These are phyloP conservation scores for Rhynchomys soricoides DNA, from an alignment of 2,113 vertebrate genomes.

Conservation along the genomic window DNA sequence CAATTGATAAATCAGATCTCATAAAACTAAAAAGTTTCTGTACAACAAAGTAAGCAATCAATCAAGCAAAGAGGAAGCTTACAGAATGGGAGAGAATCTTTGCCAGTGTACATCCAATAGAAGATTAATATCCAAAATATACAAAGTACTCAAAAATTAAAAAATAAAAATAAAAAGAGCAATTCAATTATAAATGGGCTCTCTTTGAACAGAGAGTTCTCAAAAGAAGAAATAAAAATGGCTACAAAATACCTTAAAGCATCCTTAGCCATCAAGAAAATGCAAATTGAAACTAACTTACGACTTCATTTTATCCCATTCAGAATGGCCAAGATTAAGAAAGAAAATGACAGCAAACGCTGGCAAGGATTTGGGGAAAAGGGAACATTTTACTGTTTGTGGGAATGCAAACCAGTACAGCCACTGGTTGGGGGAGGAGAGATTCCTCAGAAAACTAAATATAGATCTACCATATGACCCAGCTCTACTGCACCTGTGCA, in stretches of 20 bases:
- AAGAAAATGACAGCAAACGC: not conserved
- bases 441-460: not conserved
- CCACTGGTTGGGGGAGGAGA: not conserved
- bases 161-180: not conserved
- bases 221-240: not conserved
- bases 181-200: not conserved
- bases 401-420: not conserved
- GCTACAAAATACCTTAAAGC: not conserved
- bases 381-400: not conserved
- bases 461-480: not conserved
- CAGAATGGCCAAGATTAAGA: not conserved
- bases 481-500: not conserved
- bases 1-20: not conserved
- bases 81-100: not conserved
- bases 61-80: not conserved
- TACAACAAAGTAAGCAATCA: not conserved
- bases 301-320: not conserved
- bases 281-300: not conserved
- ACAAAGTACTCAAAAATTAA: not conserved
- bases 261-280: not conserved
- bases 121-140: not conserved
- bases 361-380: not conserved
- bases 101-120: not conserved
- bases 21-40: not conserved
- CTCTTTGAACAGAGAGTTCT: not conserved